Evolutionary conservation across 2,888 invertebrate genomes (phyloP).

Genomic region (Cephonodes hylas): DNA sequence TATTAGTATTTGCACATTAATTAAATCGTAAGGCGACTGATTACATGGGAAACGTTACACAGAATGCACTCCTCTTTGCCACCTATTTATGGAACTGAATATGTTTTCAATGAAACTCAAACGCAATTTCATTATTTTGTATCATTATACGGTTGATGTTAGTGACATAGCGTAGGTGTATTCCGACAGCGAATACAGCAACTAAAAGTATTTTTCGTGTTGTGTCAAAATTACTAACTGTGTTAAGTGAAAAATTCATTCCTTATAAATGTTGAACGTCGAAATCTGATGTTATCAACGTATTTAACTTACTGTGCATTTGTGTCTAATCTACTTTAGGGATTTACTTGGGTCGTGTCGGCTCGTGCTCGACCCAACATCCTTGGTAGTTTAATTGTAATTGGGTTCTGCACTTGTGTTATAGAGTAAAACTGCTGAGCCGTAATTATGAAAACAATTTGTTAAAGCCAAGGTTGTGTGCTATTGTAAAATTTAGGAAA

Average conservation of each 20-base stretch:
- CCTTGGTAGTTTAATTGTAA: constrained; percentile 15
- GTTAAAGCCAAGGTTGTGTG: constrained; percentile 74
- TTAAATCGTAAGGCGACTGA: constrained; percentile 50
- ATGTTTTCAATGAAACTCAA: background rate
- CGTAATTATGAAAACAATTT: constrained; percentile 54
- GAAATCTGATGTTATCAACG: constrained; percentile 34
- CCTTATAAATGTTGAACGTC: constrained; percentile 33
- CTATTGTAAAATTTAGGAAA: constrained; percentile 39
- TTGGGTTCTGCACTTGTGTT: constrained; percentile 43
- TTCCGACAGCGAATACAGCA: constrained; percentile 11
- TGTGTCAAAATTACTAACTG: constrained; percentile 20
- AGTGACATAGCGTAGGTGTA: background rate
- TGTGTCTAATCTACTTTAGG: constrained; percentile 36
- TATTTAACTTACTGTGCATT: constrained; percentile 11
- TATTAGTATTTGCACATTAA: constrained; percentile 62
- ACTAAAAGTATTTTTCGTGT: constrained; percentile 14
- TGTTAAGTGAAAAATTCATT: constrained; percentile 24
- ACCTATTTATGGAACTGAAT: constrained; percentile 18
- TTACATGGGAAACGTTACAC: constrained; percentile 31
- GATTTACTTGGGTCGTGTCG: constrained; percentile 6
- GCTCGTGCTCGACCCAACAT: background rate
- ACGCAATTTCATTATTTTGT: constrained; percentile 3
- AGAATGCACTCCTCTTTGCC: constrained; percentile 22
- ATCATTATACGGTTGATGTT: background rate
- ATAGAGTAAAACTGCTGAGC: constrained; percentile 59